Base-by-base conservation (phyloP, 2,797 vertebrate genomes). In the Glossophaga mutica region DNA sequence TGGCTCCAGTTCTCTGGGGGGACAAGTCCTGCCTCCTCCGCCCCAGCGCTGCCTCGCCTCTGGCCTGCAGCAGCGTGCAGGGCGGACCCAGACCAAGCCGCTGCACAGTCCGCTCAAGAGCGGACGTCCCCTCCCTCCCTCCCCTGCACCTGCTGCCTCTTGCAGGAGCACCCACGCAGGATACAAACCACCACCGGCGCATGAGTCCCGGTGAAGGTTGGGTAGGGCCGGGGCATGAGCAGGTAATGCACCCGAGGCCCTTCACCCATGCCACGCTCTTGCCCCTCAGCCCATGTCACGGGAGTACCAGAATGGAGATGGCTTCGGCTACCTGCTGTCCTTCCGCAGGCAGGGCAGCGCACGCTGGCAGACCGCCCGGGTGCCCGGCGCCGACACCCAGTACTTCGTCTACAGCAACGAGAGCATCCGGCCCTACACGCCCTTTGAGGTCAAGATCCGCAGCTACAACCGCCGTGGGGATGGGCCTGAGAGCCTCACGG, bases 261-360 rank as follows among this genome's bases (percentile, higher is more conserved):
- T 82, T 34, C 9, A 70, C 94, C 95, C 96, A 96, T 3, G 91
- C 67, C 94, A n/a, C 82, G 3, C 70, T 98, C 84, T 96, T 14
- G 39, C 76, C 90, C 44, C 59, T 48, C 97, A 99, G 99, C 98
- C 99, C 0, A 99, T 99, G 92, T 98, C 99, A 37, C 98, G 99
- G 95, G 99, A 99, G 97, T 99, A 99, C 97, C 99, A 99, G 98
- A 99, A 99, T 0, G 99, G 99, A 5, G 99, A 99, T 0, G 99
- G 99, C 84, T 99, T 99, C 46, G 99, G 99, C 87, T 99, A 99
- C 98, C 96, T 99, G 86, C 96, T 99, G 98, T 99, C 98, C 0
- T 99, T 99, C 97, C 99, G 98, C 94, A 99, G 98, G 98, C 98
- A 98, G 96, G 99, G 99, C 92, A 93, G 98, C 16, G 78, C 97